Conservation (phyloP, 2,113 vertebrate species). For the Montifringilla adamsi region DNA sequence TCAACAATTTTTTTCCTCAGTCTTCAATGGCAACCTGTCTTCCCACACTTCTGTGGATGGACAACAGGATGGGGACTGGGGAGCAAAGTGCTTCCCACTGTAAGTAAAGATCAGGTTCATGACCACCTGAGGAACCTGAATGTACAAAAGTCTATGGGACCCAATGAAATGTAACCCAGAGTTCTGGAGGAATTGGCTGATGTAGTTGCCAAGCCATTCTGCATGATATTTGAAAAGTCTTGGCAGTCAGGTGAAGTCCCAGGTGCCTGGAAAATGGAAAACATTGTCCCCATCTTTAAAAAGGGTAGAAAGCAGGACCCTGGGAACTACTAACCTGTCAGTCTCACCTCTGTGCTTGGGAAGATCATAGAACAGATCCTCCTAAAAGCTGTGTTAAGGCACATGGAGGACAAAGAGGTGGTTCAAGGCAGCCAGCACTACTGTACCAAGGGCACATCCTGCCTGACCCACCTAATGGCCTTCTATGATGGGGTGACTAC, state of each 20-base stretch:
- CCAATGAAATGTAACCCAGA: not conserved
- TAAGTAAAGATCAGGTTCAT: not conserved
- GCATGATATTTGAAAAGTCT: not conserved
- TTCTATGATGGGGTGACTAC: not conserved
- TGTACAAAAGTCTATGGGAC: not conserved
- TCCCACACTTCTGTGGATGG: not conserved
- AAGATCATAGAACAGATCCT: not conserved
- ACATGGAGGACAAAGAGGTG: not conserved
- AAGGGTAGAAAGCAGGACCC: not conserved
- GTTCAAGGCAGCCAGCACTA: not conserved
- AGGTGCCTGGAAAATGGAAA: not conserved
- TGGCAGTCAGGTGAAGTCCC: not conserved
- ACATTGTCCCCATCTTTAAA: not conserved
- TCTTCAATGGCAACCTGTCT: not conserved
- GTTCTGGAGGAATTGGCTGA: not conserved
- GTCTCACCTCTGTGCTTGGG: not conserved
- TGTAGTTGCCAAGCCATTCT: not conserved
- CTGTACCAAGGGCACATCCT: not conserved
- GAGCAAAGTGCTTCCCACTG: not conserved
- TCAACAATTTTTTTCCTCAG: not conserved
- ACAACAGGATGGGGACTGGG: not conserved
- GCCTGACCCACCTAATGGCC: not conserved
- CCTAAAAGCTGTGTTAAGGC: not conserved
- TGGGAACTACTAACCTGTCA: not conserved
- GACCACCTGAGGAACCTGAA: not conserved